phyloP scores from a whole-genome alignment of 37 sponge, comb jelly and placozoan genomes.

The Theonella swinhoei region DNA sequence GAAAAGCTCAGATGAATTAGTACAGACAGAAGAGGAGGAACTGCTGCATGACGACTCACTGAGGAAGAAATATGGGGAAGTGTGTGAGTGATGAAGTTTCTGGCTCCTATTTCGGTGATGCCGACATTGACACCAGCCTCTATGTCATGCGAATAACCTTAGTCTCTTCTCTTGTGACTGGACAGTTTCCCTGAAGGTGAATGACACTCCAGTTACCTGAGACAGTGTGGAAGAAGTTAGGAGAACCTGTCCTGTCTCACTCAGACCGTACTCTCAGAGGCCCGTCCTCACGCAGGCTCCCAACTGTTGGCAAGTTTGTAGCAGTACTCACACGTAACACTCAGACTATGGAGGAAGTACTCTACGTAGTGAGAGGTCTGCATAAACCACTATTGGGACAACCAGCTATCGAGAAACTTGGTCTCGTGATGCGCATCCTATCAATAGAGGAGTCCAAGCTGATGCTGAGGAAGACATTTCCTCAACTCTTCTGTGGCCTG shows the following conservation, averaged over 20 bases:
- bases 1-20: no score
- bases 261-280: slow-evolving; percentile 3
- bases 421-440: slow-evolving; percentile 8
- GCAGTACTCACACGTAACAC: neutral
- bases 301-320: neutral
- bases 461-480: slow-evolving; percentile 1
- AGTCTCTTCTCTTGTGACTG: no score
- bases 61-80: no score
- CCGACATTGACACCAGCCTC: no score
- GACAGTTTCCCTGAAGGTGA: slow-evolving; percentile 4
- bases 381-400: slow-evolving; percentile 31
- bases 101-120: no score
- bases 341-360: neutral
- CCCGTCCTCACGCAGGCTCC: neutral
- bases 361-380: slow-evolving; percentile 22
- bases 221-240: neutral
- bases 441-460: neutral
- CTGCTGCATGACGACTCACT: no score
- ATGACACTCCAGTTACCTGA: neutral
- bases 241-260: neutral
- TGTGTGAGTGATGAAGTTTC: no score
- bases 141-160: no score
- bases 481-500: slow-evolving; percentile 34
- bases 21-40: no score
- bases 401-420: slow-evolving; percentile 35